These are phyloP conservation scores for Rhingia rostrata DNA, from an alignment of 2,888 invertebrate genomes.

Conservation along the genomic window DNA sequence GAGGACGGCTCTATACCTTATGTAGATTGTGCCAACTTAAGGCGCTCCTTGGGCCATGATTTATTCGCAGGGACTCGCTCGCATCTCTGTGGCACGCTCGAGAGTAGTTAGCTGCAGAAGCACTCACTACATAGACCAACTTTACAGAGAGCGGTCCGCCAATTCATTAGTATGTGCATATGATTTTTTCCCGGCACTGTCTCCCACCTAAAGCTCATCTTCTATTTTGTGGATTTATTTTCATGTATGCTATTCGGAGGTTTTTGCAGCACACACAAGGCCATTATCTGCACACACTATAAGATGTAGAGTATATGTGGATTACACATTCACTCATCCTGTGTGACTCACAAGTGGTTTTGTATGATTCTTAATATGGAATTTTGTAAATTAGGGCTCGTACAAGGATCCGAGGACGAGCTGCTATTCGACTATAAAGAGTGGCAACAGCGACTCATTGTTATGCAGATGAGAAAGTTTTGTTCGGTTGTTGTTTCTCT, in stretches of 20 bases:
- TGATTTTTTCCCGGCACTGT: constrained; percentile 27
- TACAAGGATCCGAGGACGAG: constrained; percentile 65
- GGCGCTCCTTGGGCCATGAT: constrained; percentile 69
- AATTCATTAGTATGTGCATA: constrained; percentile 75
- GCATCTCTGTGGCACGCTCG: constrained; percentile 63
- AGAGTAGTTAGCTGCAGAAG: constrained; percentile 74
- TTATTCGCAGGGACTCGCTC: constrained; percentile 60
- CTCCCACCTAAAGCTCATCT: background rate
- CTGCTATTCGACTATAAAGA: constrained; percentile 73
- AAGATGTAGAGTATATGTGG: constrained; percentile 38
- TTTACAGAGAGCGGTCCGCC: constrained; percentile 64
- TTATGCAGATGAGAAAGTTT: constrained; percentile 74
- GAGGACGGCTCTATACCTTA: constrained; percentile 42
- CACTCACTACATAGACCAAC: constrained; percentile 62
- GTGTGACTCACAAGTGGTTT: constrained; percentile 66
- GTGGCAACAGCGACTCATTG: constrained; percentile 70
- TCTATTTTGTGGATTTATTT: constrained; percentile 32
- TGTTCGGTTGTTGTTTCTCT: constrained; percentile 47
- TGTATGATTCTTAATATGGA: constrained; percentile 73
- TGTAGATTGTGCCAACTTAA: constrained; percentile 70
- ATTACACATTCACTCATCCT: constrained; percentile 17
- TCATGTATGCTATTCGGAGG: constrained; percentile 3
- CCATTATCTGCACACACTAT: constrained; percentile 69
- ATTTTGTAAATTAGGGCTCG: constrained; percentile 74
- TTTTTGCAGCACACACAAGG: constrained; percentile 64